Percentiles rank a stretch among this genome's conserved stretches.
phyloP scores from a whole-genome alignment of 2,797 vertebrate species.

The Hozukius guyotensis region DNA sequence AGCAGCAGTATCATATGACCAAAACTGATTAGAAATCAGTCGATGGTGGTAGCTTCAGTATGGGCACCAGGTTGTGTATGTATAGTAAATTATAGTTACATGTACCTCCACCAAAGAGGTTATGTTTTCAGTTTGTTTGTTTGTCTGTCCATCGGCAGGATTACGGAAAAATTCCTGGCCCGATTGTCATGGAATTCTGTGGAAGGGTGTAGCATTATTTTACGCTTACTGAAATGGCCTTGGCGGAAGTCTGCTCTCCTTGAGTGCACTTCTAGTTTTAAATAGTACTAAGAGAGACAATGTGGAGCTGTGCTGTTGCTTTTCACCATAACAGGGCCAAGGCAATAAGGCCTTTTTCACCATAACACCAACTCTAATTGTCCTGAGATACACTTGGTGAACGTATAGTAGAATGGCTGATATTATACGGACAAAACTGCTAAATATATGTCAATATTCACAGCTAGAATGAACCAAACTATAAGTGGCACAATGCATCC shows the following conservation, averaged over 20 bases:
- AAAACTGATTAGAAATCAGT: not conserved
- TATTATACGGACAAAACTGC: not conserved
- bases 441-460: not conserved
- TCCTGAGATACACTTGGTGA: not conserved
- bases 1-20: not conserved
- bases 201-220: not conserved
- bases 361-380: not conserved
- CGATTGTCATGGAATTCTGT: too few species aligned
- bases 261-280: not conserved
- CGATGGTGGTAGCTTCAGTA: too few species aligned
- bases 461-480: not conserved
- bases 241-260: not conserved
- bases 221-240: not conserved
- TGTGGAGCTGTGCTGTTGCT: not conserved
- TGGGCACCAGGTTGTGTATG: too few species aligned
- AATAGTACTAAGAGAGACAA: not conserved
- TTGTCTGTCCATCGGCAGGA: too few species aligned
- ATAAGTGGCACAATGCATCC: not conserved
- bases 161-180: too few species aligned
- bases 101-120: too few species aligned
- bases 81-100: not conserved
- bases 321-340: not conserved
- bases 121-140: too few species aligned
- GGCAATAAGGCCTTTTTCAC: not conserved
- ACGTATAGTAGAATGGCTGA: not conserved